Evolutionary conservation across 2,113 vertebrate genomes (phyloP), one percentile per base, ranked within the genome.

Genomic region (Sapayoa aenigma): DNA sequence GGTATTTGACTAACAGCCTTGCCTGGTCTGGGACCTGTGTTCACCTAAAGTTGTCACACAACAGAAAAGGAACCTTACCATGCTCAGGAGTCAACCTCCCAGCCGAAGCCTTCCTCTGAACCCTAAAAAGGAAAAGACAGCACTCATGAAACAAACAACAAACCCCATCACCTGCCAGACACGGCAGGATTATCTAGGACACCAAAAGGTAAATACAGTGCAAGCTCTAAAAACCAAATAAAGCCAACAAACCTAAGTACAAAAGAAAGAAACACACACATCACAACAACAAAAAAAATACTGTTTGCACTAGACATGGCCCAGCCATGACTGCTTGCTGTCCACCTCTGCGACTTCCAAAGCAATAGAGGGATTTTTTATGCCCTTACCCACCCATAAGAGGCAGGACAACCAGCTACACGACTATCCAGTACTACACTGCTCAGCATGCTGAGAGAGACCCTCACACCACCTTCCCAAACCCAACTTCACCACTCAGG

Each of bases 71-170:
- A 39, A 71, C 17, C 96, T 97, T 97, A 98, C 98, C 98, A 14
- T 98, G 94, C 68, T 90, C 97, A 30, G 97, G 97, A 83, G 91
- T 97, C 93, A 95, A 65, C 67, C 95, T 95, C 47, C 94, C 94
- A 89, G 92, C 71, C 0, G 59, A 92, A 65, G 97, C 89, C 87
- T 98, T 98, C 90, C 97, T 97, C 74, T 44, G 95, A 91, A 96
- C 93, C 91, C 98, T 98, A 94, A 31, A 97, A 98, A 67, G 94
- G 35, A 88, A 96, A 6, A 97, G 23, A 78, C 10, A 97, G 63
- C 14, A 27, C 24, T 94, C 39, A 44, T 79, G 53, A 97, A 65
- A 50, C 2, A 81, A 65, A 5, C 24, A 90, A 62, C 30, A 84
- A 84, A 74, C 15, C 11, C 63, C 52, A 85, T 2, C 42, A 31